Evolutionary conservation across 2,888 invertebrate genomes (phyloP).

Genomic region (Drosophila villosipedis): DNA sequence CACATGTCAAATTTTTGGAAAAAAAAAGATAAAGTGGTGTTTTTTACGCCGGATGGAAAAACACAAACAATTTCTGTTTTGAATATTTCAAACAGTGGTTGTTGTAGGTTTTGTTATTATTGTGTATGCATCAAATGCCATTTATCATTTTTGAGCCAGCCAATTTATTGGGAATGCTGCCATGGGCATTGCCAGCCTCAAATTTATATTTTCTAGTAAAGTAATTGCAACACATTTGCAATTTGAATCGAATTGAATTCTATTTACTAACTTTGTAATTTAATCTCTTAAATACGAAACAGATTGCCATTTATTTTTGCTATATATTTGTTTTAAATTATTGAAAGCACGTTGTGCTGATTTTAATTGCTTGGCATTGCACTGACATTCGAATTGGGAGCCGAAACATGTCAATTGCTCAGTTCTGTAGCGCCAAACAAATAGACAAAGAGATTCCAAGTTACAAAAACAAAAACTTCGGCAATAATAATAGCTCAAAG

Average conservation of each 20-base stretch:
- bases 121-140: constrained; percentile 31
- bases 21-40: constrained; percentile 1
- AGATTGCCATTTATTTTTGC: background rate
- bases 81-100: background rate
- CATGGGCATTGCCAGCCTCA: background rate
- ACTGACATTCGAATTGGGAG: constrained; percentile 20
- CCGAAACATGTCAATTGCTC: constrained; percentile 6
- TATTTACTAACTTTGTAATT: background rate
- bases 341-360: constrained; percentile 5
- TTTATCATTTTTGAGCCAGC: constrained; percentile 32
- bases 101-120: constrained; percentile 7
- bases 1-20: constrained; percentile 21
- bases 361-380: constrained; percentile 55
- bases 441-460: constrained; percentile 3
- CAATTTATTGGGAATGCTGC: background rate
- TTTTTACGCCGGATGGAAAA: background rate
- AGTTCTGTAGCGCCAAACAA: background rate
- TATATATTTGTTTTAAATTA: constrained; percentile 1
- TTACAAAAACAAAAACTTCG: background rate
- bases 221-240: constrained; percentile 8
- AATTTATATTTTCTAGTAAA: background rate
- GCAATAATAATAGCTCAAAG: constrained; percentile 4
- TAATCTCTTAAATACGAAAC: background rate
- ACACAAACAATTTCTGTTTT: background rate
- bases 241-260: background rate